Evolutionary conservation across 2,113 vertebrate species (phyloP), one percentile per base, ranked within the genome.

Genomic region (Leucopternis melanops): DNA sequence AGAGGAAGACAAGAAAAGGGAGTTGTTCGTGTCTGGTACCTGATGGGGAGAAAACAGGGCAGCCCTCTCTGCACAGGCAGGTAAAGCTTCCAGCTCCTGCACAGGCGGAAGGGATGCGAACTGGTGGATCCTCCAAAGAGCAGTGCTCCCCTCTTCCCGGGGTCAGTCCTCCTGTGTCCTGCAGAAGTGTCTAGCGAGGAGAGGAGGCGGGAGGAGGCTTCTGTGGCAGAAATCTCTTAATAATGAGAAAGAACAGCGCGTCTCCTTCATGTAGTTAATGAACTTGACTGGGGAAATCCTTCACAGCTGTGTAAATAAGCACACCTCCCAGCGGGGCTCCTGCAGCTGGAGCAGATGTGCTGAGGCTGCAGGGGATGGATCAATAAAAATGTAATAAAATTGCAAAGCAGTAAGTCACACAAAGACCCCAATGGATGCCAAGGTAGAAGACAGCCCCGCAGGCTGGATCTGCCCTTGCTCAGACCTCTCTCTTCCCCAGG

Each of bases 301-400:
- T 42, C 15, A 6, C 96, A 94, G 96, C 97, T 97, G 95, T 89
- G 70, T 58, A 72, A 96, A 94, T 93, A 96, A 72, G 49, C 52
- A 29, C 62, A 32, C 27, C 54, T 87, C 94, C 83, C 95, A 32
- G 81, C 2, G 2, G 94, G 90, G 82, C 74, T 93, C 63, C 50
- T 38, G 80, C 95, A 97, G 90, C 95, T 94, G 88, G 31, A 92
- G 81, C 97, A 95, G 94, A 91, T 97, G 97, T 89, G 86, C 94
- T 66, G 83, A 58, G 86, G 47, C 94, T 95, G 95, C 95, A 92
- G 96, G 96, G 92, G 65, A 94, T 42, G 83, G 91, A 92, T 91
- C 89, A 82, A 85, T 87, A 22, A 23, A 58, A 66, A 87, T 15
- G 54, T 6, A 72, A 85, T 85, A 29, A 84, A 86, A 62, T 2